Conservation (phyloP, 2,113 vertebrate species). For the Stigmatopora argus region DNA sequence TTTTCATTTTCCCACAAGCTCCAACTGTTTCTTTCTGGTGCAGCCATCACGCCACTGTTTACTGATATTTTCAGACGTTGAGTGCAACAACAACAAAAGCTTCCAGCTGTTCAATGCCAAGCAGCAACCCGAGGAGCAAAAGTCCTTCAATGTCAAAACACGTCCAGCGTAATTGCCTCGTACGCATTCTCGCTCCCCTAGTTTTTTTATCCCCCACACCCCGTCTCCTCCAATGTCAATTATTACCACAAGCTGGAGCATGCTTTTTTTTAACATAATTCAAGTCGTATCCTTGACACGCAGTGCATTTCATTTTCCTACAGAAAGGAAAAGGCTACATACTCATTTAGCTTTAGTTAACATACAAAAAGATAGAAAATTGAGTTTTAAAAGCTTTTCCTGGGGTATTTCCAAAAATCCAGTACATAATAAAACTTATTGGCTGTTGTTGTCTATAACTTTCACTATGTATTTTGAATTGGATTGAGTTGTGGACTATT, state of each 20-base stretch:
- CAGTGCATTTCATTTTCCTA: background rate
- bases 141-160: conserved; percentile 6
- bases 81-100: background rate
- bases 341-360: background rate
- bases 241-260: background rate
- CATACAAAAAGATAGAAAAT: background rate
- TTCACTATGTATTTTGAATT: too few relatives aligned
- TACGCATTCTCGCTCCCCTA: background rate
- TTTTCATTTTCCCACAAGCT: background rate
- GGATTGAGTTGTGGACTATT: too few relatives aligned
- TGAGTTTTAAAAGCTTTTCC: too few relatives aligned
- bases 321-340: background rate
- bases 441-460: too few relatives aligned
- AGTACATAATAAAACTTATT: too few relatives aligned
- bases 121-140: background rate
- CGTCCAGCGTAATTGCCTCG: background rate
- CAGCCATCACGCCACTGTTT: background rate
- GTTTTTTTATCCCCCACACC: background rate
- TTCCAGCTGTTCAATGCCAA: conserved; percentile 3
- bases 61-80: conserved; percentile 1
- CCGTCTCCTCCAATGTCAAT: background rate
- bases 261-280: conserved; percentile 6
- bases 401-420: too few relatives aligned
- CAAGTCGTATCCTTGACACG: background rate
- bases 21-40: background rate